Conservation (phyloP, 2,797 vertebrate species). For the Argya squamiceps region DNA sequence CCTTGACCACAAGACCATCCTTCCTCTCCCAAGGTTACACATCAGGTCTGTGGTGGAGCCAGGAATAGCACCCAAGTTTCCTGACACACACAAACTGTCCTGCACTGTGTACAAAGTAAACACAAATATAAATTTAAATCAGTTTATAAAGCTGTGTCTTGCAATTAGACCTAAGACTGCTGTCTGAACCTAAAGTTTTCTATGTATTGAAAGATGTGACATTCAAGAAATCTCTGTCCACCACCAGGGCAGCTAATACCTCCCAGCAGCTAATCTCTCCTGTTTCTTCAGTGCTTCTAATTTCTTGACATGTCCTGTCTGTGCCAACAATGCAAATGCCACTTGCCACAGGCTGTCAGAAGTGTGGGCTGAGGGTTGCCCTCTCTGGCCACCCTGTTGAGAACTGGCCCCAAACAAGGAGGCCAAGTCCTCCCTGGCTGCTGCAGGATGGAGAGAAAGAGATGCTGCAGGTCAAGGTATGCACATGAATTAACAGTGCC, state of each 20-base stretch:
- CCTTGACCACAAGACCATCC: constrained; percentile 54
- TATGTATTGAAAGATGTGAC: background rate
- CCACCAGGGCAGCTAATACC: background rate
- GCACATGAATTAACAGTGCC: background rate
- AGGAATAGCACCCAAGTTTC: constrained; percentile 60
- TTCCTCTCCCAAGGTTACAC: constrained; percentile 58
- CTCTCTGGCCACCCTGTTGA: background rate
- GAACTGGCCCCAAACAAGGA: background rate
- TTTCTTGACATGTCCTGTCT: background rate
- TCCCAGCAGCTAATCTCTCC: background rate
- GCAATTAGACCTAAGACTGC: background rate
- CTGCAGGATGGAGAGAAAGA: accelerated
- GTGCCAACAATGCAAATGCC: background rate
- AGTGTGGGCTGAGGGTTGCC: background rate
- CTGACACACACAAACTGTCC: background rate
- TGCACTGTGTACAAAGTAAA: background rate
- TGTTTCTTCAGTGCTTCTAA: background rate
- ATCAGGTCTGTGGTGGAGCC: constrained; percentile 4
- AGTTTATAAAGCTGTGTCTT: background rate
- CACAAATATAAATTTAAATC: background rate
- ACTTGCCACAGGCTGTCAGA: background rate
- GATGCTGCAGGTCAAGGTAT: accelerated
- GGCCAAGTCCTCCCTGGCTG: background rate
- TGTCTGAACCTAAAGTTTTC: background rate
- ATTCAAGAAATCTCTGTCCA: background rate